Evolutionary conservation across 2,797 vertebrate genomes (phyloP).

Genomic region (Muraenolepis orangiensis): DNA sequence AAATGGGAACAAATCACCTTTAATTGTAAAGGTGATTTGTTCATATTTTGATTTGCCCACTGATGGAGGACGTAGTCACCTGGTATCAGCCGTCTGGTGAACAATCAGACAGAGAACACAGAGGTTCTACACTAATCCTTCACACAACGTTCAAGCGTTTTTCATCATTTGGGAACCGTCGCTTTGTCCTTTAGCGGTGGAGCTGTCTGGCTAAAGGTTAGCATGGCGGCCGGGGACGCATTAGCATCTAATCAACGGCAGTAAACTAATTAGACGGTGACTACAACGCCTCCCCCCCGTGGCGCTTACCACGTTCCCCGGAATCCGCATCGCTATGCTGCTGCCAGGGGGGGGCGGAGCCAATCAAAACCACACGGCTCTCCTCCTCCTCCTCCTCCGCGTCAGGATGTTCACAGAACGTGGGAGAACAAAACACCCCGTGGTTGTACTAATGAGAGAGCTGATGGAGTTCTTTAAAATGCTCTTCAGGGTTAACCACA

Average conservation of each 20-base stretch:
- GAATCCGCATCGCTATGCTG: conserved; percentile 5
- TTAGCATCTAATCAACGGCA: conserved; percentile 33
- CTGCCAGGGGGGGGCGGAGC: not conserved
- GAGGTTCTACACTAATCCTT: too few relatives aligned
- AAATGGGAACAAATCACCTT: too few relatives aligned
- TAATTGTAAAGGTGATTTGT: too few relatives aligned
- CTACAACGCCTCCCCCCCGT: conserved; percentile 19
- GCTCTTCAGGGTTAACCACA: conserved; percentile 57
- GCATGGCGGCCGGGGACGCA: conserved; percentile 3
- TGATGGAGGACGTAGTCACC: too few relatives aligned
- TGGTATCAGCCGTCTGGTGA: too few relatives aligned
- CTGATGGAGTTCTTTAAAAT: conserved; percentile 36
- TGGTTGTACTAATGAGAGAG: conserved; percentile 37
- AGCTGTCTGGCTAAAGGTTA: conserved; percentile 20
- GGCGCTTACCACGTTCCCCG: conserved; percentile 32
- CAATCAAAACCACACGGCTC: conserved; percentile 28
- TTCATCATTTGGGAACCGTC: conserved; percentile 28
- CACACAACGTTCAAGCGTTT: conserved; percentile 40
- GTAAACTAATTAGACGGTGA: conserved; percentile 49
- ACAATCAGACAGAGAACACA: too few relatives aligned
- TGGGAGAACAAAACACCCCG: conserved; percentile 49
- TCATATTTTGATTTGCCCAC: too few relatives aligned
- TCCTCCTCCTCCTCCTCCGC: too few relatives aligned
- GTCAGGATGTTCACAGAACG: too few relatives aligned
- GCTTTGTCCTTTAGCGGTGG: conserved; percentile 25